Percentiles rank a stretch among this genome's conserved stretches.
Conservation (phyloP, 2,888 invertebrate genomes). For the Xestia rhomboidea region DNA sequence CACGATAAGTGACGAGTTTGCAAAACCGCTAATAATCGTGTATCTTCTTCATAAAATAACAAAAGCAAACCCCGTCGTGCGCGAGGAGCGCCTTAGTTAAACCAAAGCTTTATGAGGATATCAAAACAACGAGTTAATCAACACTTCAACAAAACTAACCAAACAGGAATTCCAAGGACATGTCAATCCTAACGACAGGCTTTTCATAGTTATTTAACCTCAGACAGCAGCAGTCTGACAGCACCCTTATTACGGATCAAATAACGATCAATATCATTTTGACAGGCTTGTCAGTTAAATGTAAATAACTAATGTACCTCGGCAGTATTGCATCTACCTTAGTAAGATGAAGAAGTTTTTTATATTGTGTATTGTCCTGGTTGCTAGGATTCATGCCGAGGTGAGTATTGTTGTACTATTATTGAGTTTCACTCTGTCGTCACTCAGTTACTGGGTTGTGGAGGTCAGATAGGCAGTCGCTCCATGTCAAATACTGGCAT, state of each 20-base stretch:
- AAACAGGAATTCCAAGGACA: neutral
- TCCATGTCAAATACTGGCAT: neutral
- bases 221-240: neutral
- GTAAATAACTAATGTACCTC: neutral
- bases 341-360: conserved; percentile 4
- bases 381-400: conserved; percentile 4
- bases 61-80: too few relatives aligned
- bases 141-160: neutral
- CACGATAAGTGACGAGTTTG: neutral
- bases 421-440: neutral
- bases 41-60: too few relatives aligned
- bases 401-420: conserved; percentile 1
- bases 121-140: too few relatives aligned
- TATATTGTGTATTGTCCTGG: neutral
- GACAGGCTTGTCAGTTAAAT: neutral
- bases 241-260: neutral
- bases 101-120: too few relatives aligned
- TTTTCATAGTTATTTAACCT: neutral
- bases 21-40: neutral
- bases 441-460: neutral
- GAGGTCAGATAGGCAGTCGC: neutral
- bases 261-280: neutral
- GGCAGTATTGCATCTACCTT: neutral
- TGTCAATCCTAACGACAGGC: neutral
- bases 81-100: too few relatives aligned